A percentile compares a stretch with the other conserved stretches of the same genome.
Conservation (phyloP, 2,113 vertebrate genomes). For the Prunella fulvescens region DNA sequence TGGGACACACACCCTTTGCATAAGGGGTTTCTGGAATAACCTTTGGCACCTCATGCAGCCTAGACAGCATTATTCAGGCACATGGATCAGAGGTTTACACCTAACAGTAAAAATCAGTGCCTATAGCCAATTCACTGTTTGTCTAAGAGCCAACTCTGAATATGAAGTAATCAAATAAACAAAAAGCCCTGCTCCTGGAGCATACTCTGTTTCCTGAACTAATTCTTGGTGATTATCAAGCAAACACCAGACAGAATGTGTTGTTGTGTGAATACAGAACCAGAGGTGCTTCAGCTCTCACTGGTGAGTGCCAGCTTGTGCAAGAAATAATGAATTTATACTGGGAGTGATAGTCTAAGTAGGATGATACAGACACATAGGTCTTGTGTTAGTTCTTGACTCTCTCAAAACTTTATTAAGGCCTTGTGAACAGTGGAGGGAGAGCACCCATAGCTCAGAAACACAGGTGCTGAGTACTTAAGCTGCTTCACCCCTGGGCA, state of each 20-base stretch:
- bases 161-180: not conserved
- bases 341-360: not conserved
- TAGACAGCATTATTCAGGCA: not conserved
- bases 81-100: not conserved
- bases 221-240: not conserved
- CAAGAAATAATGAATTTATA: not conserved
- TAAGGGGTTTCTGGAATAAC: not conserved
- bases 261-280: not conserved
- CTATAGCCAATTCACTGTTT: not conserved
- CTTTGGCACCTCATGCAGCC: not conserved
- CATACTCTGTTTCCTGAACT: not conserved
- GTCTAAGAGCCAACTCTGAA: not conserved
- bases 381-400: not conserved
- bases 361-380: not conserved
- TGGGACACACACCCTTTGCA: not conserved
- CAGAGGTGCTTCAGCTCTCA: not conserved
- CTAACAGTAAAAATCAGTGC: not conserved
- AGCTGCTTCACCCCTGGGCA: not conserved
- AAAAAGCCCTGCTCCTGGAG: not conserved
- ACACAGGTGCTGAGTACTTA: not conserved
- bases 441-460: not conserved
- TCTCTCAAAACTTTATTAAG: not conserved
- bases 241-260: not conserved
- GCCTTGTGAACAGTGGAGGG: not conserved
- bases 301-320: not conserved